A percentile compares a stretch with the other conserved stretches of the same genome.
phyloP scores from a whole-genome alignment of 2,113 vertebrate genomes.

The Anser cygnoides region DNA sequence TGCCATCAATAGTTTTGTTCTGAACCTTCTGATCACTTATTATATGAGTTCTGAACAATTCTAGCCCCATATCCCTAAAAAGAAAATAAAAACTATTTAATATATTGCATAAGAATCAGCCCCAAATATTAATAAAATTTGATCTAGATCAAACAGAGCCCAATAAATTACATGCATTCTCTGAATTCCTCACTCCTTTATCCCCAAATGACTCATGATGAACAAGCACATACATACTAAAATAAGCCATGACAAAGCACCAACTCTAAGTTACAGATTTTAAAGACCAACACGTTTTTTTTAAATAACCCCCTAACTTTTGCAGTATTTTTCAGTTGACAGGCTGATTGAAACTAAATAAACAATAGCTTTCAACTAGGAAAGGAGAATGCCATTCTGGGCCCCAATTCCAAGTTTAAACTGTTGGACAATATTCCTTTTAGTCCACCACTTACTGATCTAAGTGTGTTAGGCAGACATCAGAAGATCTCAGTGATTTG shows the following conservation, averaged over 20 bases:
- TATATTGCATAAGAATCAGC: neutral
- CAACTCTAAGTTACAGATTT: neutral
- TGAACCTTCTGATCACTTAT: conserved; percentile 98
- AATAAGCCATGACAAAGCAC: neutral
- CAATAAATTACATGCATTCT: neutral
- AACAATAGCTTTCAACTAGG: neutral
- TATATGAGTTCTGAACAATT: conserved; percentile 97
- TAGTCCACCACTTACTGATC: neutral
- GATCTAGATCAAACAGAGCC: neutral
- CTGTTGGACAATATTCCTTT: neutral
- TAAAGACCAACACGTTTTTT: neutral
- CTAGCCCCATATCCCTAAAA: conserved; percentile 97
- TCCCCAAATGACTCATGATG: neutral
- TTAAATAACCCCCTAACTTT: neutral
- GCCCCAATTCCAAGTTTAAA: neutral
- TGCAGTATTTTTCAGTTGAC: neutral
- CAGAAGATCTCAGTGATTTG: neutral
- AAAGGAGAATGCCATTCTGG: neutral
- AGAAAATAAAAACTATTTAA: conserved; percentile 30
- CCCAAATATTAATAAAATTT: neutral
- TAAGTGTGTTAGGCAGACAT: neutral
- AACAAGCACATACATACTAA: neutral
- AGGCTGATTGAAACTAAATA: neutral
- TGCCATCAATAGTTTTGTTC: conserved; percentile 97
- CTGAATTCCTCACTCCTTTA: neutral